Evolutionary conservation across 1,140 invertebrate species (phyloP), one percentile per base, ranked within the genome.

Genomic region (Ceratosolen fusciceps): DNA sequence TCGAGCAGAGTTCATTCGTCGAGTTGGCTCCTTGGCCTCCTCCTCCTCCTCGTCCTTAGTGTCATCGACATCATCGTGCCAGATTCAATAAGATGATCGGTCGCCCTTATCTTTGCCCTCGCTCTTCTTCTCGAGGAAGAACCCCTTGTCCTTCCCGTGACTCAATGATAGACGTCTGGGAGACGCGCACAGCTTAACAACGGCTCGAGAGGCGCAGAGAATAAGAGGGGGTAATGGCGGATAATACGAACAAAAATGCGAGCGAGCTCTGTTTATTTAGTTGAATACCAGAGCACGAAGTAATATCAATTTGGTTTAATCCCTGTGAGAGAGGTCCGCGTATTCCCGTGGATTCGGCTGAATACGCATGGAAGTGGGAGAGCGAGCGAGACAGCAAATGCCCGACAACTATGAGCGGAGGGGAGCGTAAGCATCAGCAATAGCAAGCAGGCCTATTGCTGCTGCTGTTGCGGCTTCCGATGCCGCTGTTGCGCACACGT

Each of bases 261-360:
- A 29, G 19, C 60, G 34, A 19, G 24, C 26, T 62, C 62, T 78
- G 39, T 77, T 77, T 77, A 77, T 77, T 72, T 77, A 72, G 68
- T 71, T 77, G 60, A 72, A 77, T 72, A 65, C 54, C 76, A 21
- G 39, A 14, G 67, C 47, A 34, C 49, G 31, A 2, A 43, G 34
- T 72, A 72, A 77, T 77, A 52, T 77, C 37, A 60, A 56, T 24
- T 74, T 21, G 37, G 16, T n/a, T 31, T 39, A 39, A 21, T n/a
- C 54, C n/a, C 39, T 31, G 31, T 1, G 8, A 43, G 8, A 24
- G 10, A 14, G 60, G 16, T 29, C 49, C 49, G 9, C 21, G 14
- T 21, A 52, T 21, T 52, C 49, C 19, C 21, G 19, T 16, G n/a
- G n/a, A n/a, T n/a, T n/a, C n/a, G n/a, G n/a, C n/a, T n/a, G n/a